Evolutionary conservation across 1,140 invertebrate genomes (phyloP), one percentile per base, ranked within the genome.

Genomic region (Homarus americanus): DNA sequence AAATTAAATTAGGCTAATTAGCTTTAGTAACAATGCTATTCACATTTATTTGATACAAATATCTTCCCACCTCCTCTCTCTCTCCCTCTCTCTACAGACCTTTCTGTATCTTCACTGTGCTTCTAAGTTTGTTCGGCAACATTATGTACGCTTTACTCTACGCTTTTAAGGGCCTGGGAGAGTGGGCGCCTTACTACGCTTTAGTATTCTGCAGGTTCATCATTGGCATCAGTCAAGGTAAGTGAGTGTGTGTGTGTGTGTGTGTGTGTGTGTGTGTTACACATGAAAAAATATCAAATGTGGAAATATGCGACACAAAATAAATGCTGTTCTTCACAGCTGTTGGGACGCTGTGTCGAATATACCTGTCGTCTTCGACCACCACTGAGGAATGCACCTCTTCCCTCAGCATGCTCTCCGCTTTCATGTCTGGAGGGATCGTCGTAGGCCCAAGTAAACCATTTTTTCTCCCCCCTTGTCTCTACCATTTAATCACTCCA

Each of bases 311-410:
- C 0, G 24, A 44, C 4, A 0, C n/a, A 10, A 17, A 1, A 17
- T 49, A 49, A 9, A 49, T 17, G 9, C 9, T 49, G 1, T 49
- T 49, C 98, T 97, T 0, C 98, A 97, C 94, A 97, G 98, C 85
- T 12, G 89, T 88, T 63, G 49, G 85, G 92, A 97, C 97, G 0
- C 96, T 97, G 32, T 97, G 97, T 87, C 95, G 97, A 66, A 97
- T 97, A 3, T 98, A 98, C 94, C 94, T 98, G 49, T 97, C 97
- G n/a, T 96, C 97, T 36, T 97, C 97, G 1, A 98, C 98, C 3
- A 96, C 96, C 91, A 93, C 97, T 24, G 94, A 95, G 66, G 98
- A 98, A 94, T 95, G 97, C 86, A 98, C 97, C 1, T 95, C 96
- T 73, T 97, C 97, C 1, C 97, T 98, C 87, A 97, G 97, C 0